A percentile compares a stretch with the other conserved stretches of the same genome.
These are phyloP conservation scores for Urocynchramus pylzowi DNA, from an alignment of 2,113 vertebrate species.

Conservation along the genomic window DNA sequence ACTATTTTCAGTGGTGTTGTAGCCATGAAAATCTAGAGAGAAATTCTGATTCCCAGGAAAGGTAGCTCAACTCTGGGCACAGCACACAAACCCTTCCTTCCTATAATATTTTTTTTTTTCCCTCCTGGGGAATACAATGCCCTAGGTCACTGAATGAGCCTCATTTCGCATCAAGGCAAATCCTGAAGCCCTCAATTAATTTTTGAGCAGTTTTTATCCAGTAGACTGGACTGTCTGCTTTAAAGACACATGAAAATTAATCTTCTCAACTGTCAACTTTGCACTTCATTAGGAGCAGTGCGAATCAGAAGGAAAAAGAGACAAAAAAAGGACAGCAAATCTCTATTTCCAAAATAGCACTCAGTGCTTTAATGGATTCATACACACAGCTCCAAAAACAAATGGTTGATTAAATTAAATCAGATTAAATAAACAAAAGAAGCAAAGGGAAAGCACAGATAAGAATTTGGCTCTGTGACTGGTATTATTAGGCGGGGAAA, in stretches of 20 bases:
- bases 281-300: not conserved
- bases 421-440: slow-evolving; percentile 39
- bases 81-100: not conserved
- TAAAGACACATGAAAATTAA: not conserved
- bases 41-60: not conserved
- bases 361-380: not conserved
- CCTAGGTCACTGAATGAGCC: not conserved
- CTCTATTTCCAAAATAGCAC: not conserved
- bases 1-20: not conserved
- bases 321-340: not conserved
- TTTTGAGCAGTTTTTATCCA: not conserved
- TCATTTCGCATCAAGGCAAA: not conserved
- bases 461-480: not conserved
- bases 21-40: not conserved
- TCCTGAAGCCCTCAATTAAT: not conserved
- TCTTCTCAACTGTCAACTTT: not conserved
- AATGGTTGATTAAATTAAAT: slow-evolving; percentile 41
- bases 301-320: not conserved
- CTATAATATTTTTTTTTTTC: not conserved
- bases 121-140: accelerated
- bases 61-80: not conserved
- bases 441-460: not conserved
- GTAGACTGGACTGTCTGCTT: not conserved
- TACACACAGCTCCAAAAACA: not conserved
- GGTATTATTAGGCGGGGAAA: not conserved